Evolutionary conservation across 2,797 vertebrate species (phyloP), one percentile per base, ranked within the genome.

Genomic region (Dendrocincla fuliginosa): DNA sequence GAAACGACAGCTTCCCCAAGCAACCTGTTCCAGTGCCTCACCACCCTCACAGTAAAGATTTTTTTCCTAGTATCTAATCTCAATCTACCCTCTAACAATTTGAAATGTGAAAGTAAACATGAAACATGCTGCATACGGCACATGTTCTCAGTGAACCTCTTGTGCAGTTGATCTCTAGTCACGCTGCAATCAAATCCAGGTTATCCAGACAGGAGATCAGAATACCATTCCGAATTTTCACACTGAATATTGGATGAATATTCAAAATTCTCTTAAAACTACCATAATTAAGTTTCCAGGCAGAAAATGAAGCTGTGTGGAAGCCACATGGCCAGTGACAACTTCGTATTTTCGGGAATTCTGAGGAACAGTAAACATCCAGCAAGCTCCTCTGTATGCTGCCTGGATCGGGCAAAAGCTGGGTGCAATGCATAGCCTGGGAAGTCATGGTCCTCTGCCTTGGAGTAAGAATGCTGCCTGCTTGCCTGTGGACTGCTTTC

Each of bases 91-190:
- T 70, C 19, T 57, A 30, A 50, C 44, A 52, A 5, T 64, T 3
- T 77, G 52, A 70, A 50, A 57, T 39, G 18, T 76, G 53, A 46
- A 87, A 70, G 8, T 55, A 75, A 93, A 50, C 12, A n/a, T 0
- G 1, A 63, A 57, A 39, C 0, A 0, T 53, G 9, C 56, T 84
- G 42, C 8, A 46, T n/a, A 41, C 1, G 3, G 25, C 22, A 37
- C 15, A 10, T 9, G 2, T 57, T 86, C 25, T 76, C 53, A 49
- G 20, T 25, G 47, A 74, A 27, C 10, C 6, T 67, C 19, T 41
- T 32, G n/a, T n/a, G 49, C 57, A 67, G 44, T 4, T 91, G 33
- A 44, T 49, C 14, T 60, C 23, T 33, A 65, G 28, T 41, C n/a
- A 24, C 41, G 28, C 12, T 89, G 35, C 44, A 33, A 37, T 67